Evolutionary conservation across 2,113 vertebrate species (phyloP).

Genomic region (Gila orcuttii): DNA sequence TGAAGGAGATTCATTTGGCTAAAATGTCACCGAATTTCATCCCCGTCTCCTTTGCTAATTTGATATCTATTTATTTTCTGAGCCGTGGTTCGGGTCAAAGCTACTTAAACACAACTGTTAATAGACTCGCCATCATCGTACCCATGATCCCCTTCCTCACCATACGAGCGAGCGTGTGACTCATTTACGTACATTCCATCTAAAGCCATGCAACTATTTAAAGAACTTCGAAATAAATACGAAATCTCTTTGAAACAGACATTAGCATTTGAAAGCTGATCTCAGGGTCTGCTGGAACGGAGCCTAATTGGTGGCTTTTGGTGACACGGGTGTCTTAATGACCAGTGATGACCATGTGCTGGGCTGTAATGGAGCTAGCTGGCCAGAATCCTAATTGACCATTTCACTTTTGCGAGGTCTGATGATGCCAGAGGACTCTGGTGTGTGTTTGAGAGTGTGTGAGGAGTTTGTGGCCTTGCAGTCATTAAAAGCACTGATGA

Average conservation of each 20-base stretch:
- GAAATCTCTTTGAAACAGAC: slow-evolving; percentile 21
- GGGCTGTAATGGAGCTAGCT: slow-evolving; percentile 44
- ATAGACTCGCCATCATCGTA: slow-evolving; percentile 14
- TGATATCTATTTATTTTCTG: slow-evolving; percentile 30
- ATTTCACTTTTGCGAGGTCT: slow-evolving; percentile 38
- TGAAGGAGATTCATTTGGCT: slow-evolving; percentile 34
- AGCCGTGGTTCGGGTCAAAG: neutral
- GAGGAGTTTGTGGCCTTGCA: slow-evolving; percentile 26
- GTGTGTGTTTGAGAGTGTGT: slow-evolving; percentile 38
- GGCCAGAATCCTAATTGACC: slow-evolving; percentile 51
- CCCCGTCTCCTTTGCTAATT: slow-evolving; percentile 16
- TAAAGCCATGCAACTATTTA: neutral
- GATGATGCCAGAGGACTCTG: slow-evolving; percentile 20
- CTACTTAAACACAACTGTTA: slow-evolving; percentile 13
- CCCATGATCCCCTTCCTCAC: neutral
- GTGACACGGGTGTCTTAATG: slow-evolving; percentile 59
- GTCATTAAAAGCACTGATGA: slow-evolving; percentile 61
- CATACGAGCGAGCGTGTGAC: neutral
- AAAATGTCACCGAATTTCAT: slow-evolving; percentile 24
- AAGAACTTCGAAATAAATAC: neutral
- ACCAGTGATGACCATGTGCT: slow-evolving; percentile 52
- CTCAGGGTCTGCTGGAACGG: slow-evolving; percentile 35
- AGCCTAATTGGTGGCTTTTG: slow-evolving; percentile 54
- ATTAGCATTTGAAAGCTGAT: slow-evolving; percentile 54
- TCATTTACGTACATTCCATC: neutral